A percentile compares a stretch with the other conserved stretches of the same genome.
These are phyloP conservation scores for Amphiura filiformis DNA, from an alignment of 35 echinoderm and acorn worm genomes.

Conservation along the genomic window DNA sequence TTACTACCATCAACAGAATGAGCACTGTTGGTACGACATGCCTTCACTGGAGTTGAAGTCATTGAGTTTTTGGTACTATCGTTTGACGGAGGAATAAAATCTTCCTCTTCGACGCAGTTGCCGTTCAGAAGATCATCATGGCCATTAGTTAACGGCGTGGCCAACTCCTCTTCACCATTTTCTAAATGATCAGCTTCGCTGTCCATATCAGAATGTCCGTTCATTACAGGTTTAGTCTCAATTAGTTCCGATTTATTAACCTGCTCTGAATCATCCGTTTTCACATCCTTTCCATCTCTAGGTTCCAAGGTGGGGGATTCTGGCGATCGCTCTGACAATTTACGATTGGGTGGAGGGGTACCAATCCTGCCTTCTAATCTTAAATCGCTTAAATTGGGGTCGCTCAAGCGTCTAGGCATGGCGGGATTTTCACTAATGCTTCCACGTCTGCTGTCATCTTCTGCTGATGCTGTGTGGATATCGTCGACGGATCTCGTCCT, in stretches of 20 bases:
- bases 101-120: slow-evolving; percentile 15
- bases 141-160: slow-evolving; percentile 42
- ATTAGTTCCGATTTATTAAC: not conserved
- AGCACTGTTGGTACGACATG: not conserved
- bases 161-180: slow-evolving; percentile 1
- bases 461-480: slow-evolving; percentile 57
- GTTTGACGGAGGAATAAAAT: not conserved
- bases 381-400: slow-evolving; percentile 79
- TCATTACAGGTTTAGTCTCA: not conserved
- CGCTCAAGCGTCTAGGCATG: slow-evolving; percentile 65
- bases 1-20: slow-evolving; percentile 16
- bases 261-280: not conserved
- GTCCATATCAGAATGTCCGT: not conserved
- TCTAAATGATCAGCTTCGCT: slow-evolving; percentile 5
- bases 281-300: not conserved
- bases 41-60: slow-evolving; percentile 40
- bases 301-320: not conserved
- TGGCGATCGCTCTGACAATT: slow-evolving; percentile 24
- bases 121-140: slow-evolving; percentile 44
- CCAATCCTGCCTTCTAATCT: slow-evolving; percentile 62
- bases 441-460: slow-evolving; percentile 52
- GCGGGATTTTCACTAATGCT: slow-evolving; percentile 50
- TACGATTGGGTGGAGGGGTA: slow-evolving; percentile 61
- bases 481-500: slow-evolving; percentile 81
- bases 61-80: not conserved